Evolutionary conservation across 2,888 invertebrate genomes (phyloP), one percentile per base, ranked within the genome.

Genomic region (Brachypalpus laphriformis): DNA sequence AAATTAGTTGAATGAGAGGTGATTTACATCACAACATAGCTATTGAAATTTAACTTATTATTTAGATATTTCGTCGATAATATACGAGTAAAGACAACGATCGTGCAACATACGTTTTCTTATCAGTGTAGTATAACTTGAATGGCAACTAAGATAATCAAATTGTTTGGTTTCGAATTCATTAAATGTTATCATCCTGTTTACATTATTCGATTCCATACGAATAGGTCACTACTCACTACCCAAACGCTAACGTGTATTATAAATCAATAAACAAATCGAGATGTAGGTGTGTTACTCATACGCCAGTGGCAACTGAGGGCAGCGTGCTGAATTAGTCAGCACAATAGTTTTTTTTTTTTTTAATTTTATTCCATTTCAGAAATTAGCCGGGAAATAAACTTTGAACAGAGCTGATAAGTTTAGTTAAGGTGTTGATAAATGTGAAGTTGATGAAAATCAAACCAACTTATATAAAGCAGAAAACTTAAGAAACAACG

Each of bases 211-310:
- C 9, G 16, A 18, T 18, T 20, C 9, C 9, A 22, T 59, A 9
- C 11, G 34, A 18, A 22, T 20, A 22, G 34, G 22, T 40, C 40
- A 40, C 9, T 14, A 0, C 8, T 9, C 16, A 18, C 16, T 34
- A 25, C 9, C 22, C 16, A 40, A 2, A 42, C 16, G 14, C 40
- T 25, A 14, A 1, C 11, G 20, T n/a, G 7, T n/a, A n/a, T n/a
- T n/a, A n/a, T n/a, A n/a, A 11, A 40, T 0, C 16, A 42, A 61
- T 11, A 59, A 59, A 37, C 20, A 57, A 40, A 40, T 37, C 20
- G 5, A 57, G 1, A 57, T n/a, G 25, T 16, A 18, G 4, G 45
- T 25, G 37, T 14, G 51, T 70, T 70, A 45, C 42, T 70, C 56
- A 70, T 45, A 1, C 18, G 7, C n/a, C 9, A 66, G 16, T 51